phyloP scores from a whole-genome alignment of 2,888 invertebrate genomes.

The Cotesia congregata region DNA sequence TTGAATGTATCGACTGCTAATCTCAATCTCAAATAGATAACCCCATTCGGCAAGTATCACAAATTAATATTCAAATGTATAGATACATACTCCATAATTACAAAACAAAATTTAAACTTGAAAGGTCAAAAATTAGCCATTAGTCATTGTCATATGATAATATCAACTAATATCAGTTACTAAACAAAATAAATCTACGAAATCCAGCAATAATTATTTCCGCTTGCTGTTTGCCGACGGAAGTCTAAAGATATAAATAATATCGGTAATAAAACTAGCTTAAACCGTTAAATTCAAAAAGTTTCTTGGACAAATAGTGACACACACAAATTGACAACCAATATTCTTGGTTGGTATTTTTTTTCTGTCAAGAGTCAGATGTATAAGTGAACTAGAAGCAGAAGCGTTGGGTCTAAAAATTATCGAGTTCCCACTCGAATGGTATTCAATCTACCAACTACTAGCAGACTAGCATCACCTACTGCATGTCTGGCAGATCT shows the following conservation, averaged over 20 bases:
- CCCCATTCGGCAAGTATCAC: too few species aligned
- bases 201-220: too few species aligned
- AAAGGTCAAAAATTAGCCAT: too few species aligned
- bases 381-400: constrained; percentile 4
- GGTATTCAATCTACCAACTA: constrained; percentile 17
- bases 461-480: background rate
- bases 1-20: too few species aligned
- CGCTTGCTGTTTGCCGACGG: background rate
- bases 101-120: too few species aligned
- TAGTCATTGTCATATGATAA: too few species aligned
- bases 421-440: constrained; percentile 26
- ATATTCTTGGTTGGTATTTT: constrained; percentile 33
- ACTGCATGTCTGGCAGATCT: background rate
- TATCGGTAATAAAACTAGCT: background rate
- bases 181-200: too few species aligned
- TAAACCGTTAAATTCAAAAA: background rate
- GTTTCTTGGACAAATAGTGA: background rate
- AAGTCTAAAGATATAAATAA: background rate
- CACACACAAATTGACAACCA: background rate
- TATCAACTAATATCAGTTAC: too few species aligned
- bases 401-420: constrained; percentile 30
- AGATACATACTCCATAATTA: too few species aligned
- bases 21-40: too few species aligned
- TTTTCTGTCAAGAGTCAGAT: constrained; percentile 14
- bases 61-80: too few species aligned